Conservation (phyloP, 1,140 invertebrate genomes). For the Diorhabda carinulata region DNA sequence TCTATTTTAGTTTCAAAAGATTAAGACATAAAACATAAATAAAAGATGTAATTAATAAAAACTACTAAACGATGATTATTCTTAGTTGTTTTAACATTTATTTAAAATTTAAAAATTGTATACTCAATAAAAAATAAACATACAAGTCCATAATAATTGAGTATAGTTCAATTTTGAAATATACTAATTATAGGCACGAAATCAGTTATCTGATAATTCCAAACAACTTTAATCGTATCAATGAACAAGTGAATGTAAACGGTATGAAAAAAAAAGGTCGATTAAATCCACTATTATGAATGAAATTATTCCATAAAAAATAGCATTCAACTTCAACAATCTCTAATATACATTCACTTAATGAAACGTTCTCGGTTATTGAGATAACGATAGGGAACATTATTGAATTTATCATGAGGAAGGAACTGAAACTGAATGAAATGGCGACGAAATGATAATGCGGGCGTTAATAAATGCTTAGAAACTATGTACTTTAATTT, state of each 20-base stretch:
- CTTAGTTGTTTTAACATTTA: no score
- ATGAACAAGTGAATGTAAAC: not conserved
- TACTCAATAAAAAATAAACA: no score
- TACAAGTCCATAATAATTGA: no score
- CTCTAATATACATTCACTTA: not conserved
- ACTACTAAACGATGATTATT: no score
- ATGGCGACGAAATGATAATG: not conserved
- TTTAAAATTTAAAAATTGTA: no score
- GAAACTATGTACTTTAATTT: no score
- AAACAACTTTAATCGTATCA: not conserved
- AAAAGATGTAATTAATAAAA: no score
- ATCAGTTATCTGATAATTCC: not conserved
- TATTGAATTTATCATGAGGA: not conserved
- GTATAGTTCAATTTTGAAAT: no score
- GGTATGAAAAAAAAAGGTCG: not conserved
- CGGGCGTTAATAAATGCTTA: not conserved
- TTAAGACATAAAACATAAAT: no score
- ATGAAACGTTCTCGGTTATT: not conserved
- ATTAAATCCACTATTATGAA: not conserved
- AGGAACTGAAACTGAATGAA: not conserved
- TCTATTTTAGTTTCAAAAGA: no score
- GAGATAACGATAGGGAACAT: not conserved
- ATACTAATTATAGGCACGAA: not conserved
- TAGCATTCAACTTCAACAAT: not conserved
- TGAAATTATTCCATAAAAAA: slow-evolving; percentile 1